A percentile compares a stretch with the other conserved stretches of the same genome.
phyloP scores from a whole-genome alignment of 2,888 invertebrate species.

The Cantharis rustica region DNA sequence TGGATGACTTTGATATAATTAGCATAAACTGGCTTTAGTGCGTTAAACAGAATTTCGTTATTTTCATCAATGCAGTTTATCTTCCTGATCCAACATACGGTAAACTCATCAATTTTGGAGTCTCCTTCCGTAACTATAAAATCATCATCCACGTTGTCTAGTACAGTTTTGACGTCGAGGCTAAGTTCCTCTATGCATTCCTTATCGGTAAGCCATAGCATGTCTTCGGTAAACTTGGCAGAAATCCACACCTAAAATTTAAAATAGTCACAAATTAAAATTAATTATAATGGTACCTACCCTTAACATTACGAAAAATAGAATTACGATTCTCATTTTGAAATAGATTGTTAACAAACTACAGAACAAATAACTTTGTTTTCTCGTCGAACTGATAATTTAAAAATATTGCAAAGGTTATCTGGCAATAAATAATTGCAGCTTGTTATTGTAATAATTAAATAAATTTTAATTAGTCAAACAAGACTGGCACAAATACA shows the following conservation, averaged over 20 bases:
- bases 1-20: fast-evolving
- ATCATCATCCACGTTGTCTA: not conserved
- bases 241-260: not conserved
- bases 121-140: not conserved
- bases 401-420: too few relatives aligned
- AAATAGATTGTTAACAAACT: too few relatives aligned
- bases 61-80: not conserved
- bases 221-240: not conserved
- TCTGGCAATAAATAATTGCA: too few relatives aligned
- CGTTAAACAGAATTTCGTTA: not conserved
- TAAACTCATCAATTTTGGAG: not conserved
- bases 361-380: too few relatives aligned
- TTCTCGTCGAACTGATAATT: too few relatives aligned
- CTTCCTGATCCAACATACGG: not conserved
- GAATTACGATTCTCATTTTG: too few relatives aligned
- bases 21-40: not conserved
- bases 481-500: too few relatives aligned
- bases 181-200: not conserved
- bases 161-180: not conserved
- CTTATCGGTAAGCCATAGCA: not conserved
- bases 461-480: too few relatives aligned
- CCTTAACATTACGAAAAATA: too few relatives aligned
- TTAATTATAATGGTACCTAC: too few relatives aligned
- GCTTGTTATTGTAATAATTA: too few relatives aligned
- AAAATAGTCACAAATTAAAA: too few relatives aligned